Evolutionary conservation across 2,797 vertebrate species (phyloP).

Genomic region (Bucorvus abyssinicus): DNA sequence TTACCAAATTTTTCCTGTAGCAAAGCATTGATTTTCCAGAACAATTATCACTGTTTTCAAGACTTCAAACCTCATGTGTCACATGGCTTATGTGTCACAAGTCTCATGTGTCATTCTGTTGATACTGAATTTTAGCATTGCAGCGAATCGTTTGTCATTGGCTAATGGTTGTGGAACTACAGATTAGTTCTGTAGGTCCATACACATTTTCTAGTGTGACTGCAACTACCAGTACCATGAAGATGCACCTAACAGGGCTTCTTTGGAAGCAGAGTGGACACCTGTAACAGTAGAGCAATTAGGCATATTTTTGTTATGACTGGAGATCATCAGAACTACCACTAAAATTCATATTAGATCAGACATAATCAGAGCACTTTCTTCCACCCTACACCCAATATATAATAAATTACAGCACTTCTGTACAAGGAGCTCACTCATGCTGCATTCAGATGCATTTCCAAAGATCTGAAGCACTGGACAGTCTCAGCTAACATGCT

Average conservation of each 20-base stretch:
- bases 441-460: not conserved
- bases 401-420: not conserved
- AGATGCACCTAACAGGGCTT: not conserved
- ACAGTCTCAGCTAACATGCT: not conserved
- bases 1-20: not conserved
- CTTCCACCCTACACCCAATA: not conserved
- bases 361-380: not conserved
- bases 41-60: not conserved
- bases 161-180: not conserved
- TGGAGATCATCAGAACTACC: not conserved
- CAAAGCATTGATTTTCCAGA: not conserved
- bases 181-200: not conserved
- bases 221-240: not conserved
- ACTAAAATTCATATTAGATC: not conserved
- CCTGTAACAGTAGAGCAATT: not conserved
- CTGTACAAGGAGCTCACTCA: not conserved
- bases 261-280: not conserved
- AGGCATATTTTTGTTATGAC: not conserved
- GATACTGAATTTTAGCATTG: not conserved
- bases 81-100: not conserved
- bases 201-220: not conserved
- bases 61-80: not conserved
- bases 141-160: accelerated
- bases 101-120: not conserved
- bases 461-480: not conserved